phyloP scores from a whole-genome alignment of 2,113 vertebrate genomes.

The Nipponia nippon region DNA sequence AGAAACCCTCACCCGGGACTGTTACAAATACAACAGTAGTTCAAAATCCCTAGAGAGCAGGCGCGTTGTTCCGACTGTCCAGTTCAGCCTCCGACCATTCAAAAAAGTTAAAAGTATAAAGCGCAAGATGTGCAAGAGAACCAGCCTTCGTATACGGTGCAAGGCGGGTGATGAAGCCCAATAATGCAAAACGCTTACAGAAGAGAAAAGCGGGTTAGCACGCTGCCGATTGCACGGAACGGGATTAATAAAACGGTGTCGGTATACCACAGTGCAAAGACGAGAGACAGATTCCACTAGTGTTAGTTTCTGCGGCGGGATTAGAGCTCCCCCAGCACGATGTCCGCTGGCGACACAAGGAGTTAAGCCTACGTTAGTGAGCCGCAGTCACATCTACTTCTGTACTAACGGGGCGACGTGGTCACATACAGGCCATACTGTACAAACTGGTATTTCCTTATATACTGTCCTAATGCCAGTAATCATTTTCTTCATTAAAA shows the following conservation, averaged over 20 bases:
- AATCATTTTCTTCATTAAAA: conserved; percentile 93
- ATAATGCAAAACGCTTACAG: conserved; percentile 50
- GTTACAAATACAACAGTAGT: conserved; percentile 66
- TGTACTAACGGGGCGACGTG: conserved; percentile 50
- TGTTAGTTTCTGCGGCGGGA: conserved; percentile 37
- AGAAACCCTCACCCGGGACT: conserved; percentile 18
- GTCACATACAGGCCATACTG: conserved; percentile 74
- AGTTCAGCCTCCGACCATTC: conserved; percentile 51
- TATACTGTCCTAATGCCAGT: conserved; percentile 77
- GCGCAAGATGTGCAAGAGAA: conserved; percentile 66
- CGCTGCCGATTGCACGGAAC: conserved; percentile 58
- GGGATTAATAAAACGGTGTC: conserved; percentile 29
- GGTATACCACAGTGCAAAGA: conserved; percentile 59
- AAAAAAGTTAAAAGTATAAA: conserved; percentile 60
- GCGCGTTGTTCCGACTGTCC: not conserved
- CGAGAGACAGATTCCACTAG: conserved; percentile 57
- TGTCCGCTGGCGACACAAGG: not conserved
- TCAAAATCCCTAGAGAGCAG: conserved; percentile 69
- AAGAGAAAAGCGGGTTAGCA: conserved; percentile 65
- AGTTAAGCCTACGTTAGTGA: conserved; percentile 34
- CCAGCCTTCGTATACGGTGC: conserved; percentile 54
- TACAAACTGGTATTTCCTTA: conserved; percentile 79
- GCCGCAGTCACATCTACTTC: conserved; percentile 5
- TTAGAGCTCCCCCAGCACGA: not conserved
- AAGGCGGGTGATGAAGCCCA: conserved; percentile 68